Evolutionary conservation across 2,113 vertebrate genomes (phyloP).

Genomic region (Datnioides undecimradiatus): DNA sequence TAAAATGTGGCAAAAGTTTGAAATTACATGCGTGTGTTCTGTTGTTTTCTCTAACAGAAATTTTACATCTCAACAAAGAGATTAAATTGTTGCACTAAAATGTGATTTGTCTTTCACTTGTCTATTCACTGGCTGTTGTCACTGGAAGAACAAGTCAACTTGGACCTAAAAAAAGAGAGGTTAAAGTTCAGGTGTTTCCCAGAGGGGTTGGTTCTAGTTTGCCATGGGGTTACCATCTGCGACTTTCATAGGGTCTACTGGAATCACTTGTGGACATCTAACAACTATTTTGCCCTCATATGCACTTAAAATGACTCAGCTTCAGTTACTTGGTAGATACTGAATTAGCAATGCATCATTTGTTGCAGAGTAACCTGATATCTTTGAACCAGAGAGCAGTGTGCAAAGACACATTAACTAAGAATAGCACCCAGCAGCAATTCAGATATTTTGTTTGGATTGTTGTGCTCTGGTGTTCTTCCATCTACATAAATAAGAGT

Average conservation of each 20-base stretch:
- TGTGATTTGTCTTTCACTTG: not conserved
- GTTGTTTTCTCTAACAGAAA: slow-evolving; percentile 22
- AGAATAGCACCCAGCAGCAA: not conserved
- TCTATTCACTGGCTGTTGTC: slow-evolving; percentile 20
- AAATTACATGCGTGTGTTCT: slow-evolving; percentile 13
- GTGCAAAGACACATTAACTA: not conserved
- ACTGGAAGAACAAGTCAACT: not conserved
- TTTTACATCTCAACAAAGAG: not conserved
- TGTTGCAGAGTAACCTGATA: slow-evolving; percentile 14
- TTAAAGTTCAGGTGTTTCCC: slow-evolving; percentile 61
- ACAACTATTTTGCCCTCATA: not conserved
- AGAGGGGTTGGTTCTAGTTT: not conserved
- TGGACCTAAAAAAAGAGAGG: slow-evolving; percentile 8
- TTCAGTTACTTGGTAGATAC: not conserved
- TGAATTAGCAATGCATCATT: not conserved
- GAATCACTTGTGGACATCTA: not conserved
- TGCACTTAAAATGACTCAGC: not conserved
- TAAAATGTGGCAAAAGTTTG: slow-evolving; percentile 79
- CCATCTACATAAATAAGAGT: not conserved
- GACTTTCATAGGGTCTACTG: not conserved
- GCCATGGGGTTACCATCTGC: not conserved
- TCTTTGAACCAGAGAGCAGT: not conserved
- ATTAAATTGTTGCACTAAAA: slow-evolving; percentile 1
- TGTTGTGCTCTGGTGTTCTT: not conserved
- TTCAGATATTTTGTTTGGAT: not conserved